phyloP scores from a whole-genome alignment of 2,797 vertebrate species.

The Esox masquinongy region DNA sequence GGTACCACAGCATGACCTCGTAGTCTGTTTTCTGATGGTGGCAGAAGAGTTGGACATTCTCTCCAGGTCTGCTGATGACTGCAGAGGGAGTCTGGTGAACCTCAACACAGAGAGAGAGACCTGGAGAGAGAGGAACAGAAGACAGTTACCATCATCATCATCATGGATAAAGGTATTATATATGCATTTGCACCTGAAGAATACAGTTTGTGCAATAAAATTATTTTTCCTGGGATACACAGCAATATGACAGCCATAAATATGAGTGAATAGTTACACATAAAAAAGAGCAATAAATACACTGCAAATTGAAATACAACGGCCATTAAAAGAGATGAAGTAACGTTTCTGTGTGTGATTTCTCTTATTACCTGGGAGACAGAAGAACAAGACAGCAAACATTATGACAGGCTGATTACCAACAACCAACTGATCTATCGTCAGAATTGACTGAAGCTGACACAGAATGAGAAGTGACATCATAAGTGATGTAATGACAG shows the following conservation, averaged over 20 bases:
- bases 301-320: too few relatives aligned
- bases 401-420: not conserved
- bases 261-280: too few relatives aligned
- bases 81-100: constrained; percentile 11
- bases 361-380: not conserved
- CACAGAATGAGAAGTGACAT: not conserved
- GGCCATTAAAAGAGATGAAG: too few relatives aligned
- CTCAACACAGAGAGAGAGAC: not conserved
- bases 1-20: not conserved
- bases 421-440: not conserved
- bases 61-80: not conserved
- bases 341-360: too few relatives aligned
- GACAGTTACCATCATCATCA: not conserved
- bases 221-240: constrained; percentile 35
- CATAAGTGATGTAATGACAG: not conserved
- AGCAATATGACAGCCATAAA: constrained; percentile 9
- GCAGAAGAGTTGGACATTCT: not conserved
- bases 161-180: not conserved
- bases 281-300: not conserved
- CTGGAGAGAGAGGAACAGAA: not conserved
- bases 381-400: not conserved
- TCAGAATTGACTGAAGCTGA: not conserved
- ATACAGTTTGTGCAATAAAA: too few relatives aligned
- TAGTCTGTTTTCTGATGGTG: not conserved
- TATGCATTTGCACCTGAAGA: not conserved